phyloP scores from a whole-genome alignment of 2,113 vertebrate genomes.

The Polyodon spathula region DNA sequence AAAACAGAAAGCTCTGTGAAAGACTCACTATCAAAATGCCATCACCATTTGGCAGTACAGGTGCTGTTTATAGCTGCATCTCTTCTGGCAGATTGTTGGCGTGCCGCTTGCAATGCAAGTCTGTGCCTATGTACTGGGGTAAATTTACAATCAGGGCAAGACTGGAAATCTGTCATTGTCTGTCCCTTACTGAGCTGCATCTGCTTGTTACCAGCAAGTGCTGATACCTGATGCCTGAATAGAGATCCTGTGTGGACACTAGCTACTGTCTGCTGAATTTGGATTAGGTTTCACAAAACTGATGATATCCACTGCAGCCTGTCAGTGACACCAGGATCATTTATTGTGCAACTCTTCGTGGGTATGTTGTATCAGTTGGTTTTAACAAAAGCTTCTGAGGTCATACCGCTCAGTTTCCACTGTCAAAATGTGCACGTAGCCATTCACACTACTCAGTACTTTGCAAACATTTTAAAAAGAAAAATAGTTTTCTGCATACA shows the following conservation, averaged over 20 bases:
- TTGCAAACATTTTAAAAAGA: too few species aligned
- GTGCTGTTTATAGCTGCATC: conserved; percentile 29
- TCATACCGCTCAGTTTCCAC: too few species aligned
- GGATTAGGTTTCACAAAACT: conserved; percentile 43
- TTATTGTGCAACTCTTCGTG: background rate
- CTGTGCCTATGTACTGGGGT: conserved; percentile 29
- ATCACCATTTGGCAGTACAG: conserved; percentile 45
- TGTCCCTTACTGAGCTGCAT: conserved; percentile 39
- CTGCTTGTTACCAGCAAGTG: conserved; percentile 44
- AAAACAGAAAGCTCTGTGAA: fast-evolving
- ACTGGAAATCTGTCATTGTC: conserved; percentile 54
- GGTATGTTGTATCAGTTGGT: background rate
- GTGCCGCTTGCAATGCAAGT: conserved; percentile 26
- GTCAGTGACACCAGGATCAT: background rate
- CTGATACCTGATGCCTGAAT: conserved; percentile 53
- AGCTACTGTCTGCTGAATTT: conserved; percentile 35
- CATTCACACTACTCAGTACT: too few species aligned
- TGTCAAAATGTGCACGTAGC: too few species aligned
- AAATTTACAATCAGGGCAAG: conserved; percentile 34
- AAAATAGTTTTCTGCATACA: too few species aligned
- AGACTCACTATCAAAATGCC: conserved; percentile 13
- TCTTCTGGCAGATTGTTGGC: conserved; percentile 23
- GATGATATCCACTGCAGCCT: conserved; percentile 28
- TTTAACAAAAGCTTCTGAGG: background rate
- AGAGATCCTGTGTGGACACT: conserved; percentile 36